These are phyloP conservation scores for Agrochola litura DNA, from an alignment of 2,888 invertebrate species.

Conservation along the genomic window DNA sequence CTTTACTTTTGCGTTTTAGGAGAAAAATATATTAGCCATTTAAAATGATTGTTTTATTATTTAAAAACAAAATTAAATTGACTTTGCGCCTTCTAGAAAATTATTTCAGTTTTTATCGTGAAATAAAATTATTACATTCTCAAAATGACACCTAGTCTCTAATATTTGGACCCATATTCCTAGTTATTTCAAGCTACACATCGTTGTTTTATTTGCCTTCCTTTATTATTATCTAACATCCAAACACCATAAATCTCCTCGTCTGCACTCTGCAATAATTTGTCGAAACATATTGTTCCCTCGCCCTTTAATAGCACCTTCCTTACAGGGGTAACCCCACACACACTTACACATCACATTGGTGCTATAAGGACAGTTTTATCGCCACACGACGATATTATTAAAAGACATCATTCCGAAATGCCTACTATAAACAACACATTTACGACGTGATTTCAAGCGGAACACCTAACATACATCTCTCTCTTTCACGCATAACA, in stretches of 20 bases:
- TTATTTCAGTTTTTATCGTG: no score
- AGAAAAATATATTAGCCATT: no score
- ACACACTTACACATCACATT: conserved; percentile 39
- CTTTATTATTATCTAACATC: conserved; percentile 1
- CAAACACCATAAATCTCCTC: conserved; percentile 16
- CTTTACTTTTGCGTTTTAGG: no score
- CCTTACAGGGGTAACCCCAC: conserved; percentile 10
- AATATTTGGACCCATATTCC: not conserved
- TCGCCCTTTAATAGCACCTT: conserved; percentile 28
- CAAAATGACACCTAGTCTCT: not conserved
- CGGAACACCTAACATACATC: conserved; percentile 48
- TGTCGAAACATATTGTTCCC: conserved; percentile 46
- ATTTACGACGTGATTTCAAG: conserved; percentile 74
- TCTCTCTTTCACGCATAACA: conserved; percentile 50
- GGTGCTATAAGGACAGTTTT: conserved; percentile 60
- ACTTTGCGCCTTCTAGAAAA: no score
- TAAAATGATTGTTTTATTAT: no score
- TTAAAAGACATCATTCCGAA: conserved; percentile 80
- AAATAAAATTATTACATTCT: not conserved
- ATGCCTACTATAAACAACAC: conserved; percentile 81
- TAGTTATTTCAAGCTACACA: no score
- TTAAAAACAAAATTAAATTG: no score
- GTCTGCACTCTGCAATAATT: conserved; percentile 41
- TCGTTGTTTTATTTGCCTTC: not conserved
- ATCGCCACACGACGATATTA: conserved; percentile 64